These are phyloP conservation scores for Diabrotica undecimpunctata DNA, from an alignment of 1,140 invertebrate genomes.

Conservation along the genomic window DNA sequence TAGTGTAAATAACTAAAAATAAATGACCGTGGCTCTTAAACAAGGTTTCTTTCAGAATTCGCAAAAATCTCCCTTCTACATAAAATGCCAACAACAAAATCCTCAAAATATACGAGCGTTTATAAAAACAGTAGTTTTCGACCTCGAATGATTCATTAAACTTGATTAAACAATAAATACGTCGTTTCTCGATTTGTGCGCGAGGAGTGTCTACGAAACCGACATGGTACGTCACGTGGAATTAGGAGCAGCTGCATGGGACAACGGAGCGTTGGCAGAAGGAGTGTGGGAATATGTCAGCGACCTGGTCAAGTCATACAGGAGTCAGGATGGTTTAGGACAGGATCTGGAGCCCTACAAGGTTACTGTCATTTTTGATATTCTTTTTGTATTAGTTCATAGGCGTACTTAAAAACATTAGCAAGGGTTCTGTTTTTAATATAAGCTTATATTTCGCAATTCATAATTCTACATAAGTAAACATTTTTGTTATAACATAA, in stretches of 20 bases:
- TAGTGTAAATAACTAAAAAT: no score
- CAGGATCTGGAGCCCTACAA: slow-evolving; percentile 14
- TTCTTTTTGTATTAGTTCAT: slow-evolving; percentile 1
- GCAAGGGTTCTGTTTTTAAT: background rate
- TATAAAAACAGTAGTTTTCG: no score
- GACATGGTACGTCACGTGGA: slow-evolving; percentile 45
- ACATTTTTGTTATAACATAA: no score
- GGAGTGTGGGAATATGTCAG: slow-evolving; percentile 51
- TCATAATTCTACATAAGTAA: no score
- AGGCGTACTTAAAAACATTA: background rate
- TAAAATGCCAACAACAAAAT: no score
- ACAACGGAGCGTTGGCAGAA: slow-evolving; percentile 38
- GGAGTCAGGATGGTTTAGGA: slow-evolving; percentile 24
- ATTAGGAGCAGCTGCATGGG: slow-evolving; percentile 29
- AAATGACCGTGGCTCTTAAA: no score
- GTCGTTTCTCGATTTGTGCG: background rate
- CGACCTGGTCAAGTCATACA: slow-evolving; percentile 48
- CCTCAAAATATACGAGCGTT: no score
- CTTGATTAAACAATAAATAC: background rate
- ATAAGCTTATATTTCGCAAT: background rate
- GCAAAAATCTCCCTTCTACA: no score
- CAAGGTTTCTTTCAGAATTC: no score
- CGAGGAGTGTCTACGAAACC: slow-evolving; percentile 7
- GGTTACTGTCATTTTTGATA: slow-evolving; percentile 11
- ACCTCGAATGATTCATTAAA: background rate